Evolutionary conservation across 2,113 vertebrate species (phyloP).

Genomic region (Calypte anna): DNA sequence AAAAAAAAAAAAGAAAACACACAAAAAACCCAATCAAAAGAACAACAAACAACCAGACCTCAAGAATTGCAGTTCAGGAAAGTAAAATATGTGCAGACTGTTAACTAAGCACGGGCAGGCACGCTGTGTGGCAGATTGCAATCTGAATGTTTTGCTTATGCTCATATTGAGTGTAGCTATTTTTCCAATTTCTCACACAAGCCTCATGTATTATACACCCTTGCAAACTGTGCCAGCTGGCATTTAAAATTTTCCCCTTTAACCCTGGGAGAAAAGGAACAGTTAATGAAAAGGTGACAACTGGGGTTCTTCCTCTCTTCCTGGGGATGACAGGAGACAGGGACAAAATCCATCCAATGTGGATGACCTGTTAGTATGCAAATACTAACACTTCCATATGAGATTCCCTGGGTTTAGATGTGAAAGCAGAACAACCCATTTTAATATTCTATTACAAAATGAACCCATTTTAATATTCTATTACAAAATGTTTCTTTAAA

Average conservation of each 20-base stretch:
- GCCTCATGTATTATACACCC: conserved; percentile 21
- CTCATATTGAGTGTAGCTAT: conserved; percentile 15
- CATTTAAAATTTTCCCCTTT: conserved; percentile 15
- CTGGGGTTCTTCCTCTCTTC: not conserved
- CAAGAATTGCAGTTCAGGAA: not conserved
- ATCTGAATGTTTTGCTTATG: conserved; percentile 15
- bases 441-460: not conserved
- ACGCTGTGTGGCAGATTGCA: not conserved
- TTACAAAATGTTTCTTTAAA: not conserved
- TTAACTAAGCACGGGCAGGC: conserved; percentile 15
- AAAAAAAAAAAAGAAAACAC: too few relatives aligned
- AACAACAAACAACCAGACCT: not conserved
- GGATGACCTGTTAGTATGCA: not conserved
- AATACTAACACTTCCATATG: not conserved
- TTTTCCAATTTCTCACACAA: not conserved
- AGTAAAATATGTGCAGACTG: not conserved
- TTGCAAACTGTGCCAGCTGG: not conserved
- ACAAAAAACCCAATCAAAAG: too few relatives aligned
- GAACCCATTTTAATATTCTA: not conserved
- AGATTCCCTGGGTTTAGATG: not conserved
- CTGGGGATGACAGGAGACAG: not conserved
- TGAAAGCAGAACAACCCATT: not conserved
- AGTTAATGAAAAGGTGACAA: conserved; percentile 2
- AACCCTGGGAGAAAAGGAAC: not conserved
- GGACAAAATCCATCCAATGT: not conserved